Evolutionary conservation across 2,797 vertebrate genomes (phyloP).

Genomic region (Coendou prehensilis): DNA sequence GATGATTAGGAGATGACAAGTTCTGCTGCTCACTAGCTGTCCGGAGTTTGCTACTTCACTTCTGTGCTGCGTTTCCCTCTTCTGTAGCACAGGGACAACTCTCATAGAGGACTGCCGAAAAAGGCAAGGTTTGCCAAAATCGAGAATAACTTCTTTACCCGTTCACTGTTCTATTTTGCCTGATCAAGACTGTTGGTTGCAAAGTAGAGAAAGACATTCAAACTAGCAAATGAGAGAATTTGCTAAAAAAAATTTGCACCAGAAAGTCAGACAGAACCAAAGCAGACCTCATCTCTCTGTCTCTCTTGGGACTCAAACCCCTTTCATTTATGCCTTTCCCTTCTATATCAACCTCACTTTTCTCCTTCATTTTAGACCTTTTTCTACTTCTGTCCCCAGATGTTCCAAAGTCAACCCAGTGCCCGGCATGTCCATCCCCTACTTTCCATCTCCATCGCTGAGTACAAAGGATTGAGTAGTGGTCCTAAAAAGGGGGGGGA

Average conservation of each 20-base stretch:
- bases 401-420: neutral
- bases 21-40: neutral
- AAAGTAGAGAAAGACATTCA: neutral
- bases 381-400: neutral
- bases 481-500: neutral
- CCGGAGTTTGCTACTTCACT: neutral
- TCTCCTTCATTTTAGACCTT: neutral
- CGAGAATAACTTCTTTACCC: neutral
- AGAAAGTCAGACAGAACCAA: neutral
- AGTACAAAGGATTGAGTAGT: neutral
- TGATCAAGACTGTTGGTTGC: neutral
- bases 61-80: neutral
- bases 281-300: neutral
- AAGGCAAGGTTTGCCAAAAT: neutral
- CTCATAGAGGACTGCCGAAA: neutral
- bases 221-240: neutral
- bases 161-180: neutral
- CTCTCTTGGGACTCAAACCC: neutral
- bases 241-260: neutral
- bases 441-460: neutral
- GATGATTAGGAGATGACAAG: neutral
- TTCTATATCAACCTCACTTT: neutral
- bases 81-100: neutral
- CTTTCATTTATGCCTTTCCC: neutral
- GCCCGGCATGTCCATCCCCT: neutral